phyloP scores from a whole-genome alignment of 2,888 invertebrate genomes.

The Anthophora plumipes region DNA sequence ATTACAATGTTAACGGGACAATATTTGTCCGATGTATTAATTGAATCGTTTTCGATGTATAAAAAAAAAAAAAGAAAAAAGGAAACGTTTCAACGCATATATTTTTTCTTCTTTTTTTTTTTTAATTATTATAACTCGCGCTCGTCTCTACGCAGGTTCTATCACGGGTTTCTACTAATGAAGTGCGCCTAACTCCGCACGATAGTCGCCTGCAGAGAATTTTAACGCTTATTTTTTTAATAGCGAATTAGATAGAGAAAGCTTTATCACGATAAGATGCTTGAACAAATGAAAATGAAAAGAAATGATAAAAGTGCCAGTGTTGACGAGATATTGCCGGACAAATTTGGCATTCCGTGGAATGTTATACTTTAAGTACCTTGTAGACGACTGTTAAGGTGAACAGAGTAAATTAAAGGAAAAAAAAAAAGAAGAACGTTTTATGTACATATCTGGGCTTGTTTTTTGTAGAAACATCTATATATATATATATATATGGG shows the following conservation, averaged over 20 bases:
- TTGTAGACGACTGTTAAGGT: constrained; percentile 74
- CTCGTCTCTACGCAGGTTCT: constrained; percentile 2
- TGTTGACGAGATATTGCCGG: constrained; percentile 79
- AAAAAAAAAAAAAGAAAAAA: not conserved
- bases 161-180: constrained; percentile 25
- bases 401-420: constrained; percentile 33
- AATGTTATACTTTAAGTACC: constrained; percentile 79
- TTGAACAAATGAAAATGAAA: constrained; percentile 11
- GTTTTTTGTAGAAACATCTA: constrained; percentile 72
- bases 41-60: constrained; percentile 24
- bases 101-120: too few species aligned
- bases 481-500: constrained; percentile 78
- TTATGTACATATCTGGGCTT: constrained; percentile 79
- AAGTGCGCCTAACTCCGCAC: constrained; percentile 54
- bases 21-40: constrained; percentile 33
- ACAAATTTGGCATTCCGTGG: constrained; percentile 76
- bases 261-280: constrained; percentile 37
- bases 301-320: constrained; percentile 60
- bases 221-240: constrained; percentile 43
- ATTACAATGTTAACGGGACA: constrained; percentile 35
- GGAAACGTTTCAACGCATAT: not conserved
- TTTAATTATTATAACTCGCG: constrained; percentile 8
- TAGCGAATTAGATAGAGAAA: constrained; percentile 46
- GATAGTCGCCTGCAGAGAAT: constrained; percentile 42
- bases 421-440: constrained; percentile 67